Evolutionary conservation across 1,140 invertebrate genomes (phyloP), one percentile per base, ranked within the genome.

Genomic region (Magallana angulata): DNA sequence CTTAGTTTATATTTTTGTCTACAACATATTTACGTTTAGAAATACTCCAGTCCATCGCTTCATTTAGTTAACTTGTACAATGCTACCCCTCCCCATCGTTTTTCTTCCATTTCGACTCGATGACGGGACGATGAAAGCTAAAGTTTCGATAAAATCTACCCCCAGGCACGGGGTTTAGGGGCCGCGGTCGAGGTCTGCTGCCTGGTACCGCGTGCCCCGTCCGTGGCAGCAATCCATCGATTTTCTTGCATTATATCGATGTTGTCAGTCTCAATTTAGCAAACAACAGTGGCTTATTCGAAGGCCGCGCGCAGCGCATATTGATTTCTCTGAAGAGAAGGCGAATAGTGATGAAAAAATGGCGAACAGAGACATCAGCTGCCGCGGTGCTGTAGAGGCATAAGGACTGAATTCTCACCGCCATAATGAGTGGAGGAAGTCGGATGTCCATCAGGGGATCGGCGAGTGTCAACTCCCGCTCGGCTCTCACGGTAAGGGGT

Each of bases 211-310:
- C 68, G 68, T 76, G 24, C 2, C 68, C 18, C 60, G 60, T 64
- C 68, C 68, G 68, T 76, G 68, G 18, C 68, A 76, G 24, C 68
- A 76, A 30, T 5, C 68, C 24, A 76, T 76, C 68, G 68, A 76
- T 76, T 76, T 76, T 76, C 68, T 76, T 24, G 24, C 18, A 48
- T 48, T 76, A 8, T 76, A 76, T 76, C 68, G 68, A 76, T 76
- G 68, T 30, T 76, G 68, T 76, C 68, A 76, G 68, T 76, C 68
- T 76, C 68, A 76, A 76, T 76, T 76, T 76, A 76, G 68, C 68
- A 76, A 76, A 76, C 68, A 76, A 76, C 68, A 30, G 24, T 30
- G 24, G 24, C 68, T 76, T 76, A 76, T 76, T 76, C 24, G 68
- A 76, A 76, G 68, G 68, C 24, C 68, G 68, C 68, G 68, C 68